Conservation (phyloP, 2,888 invertebrate genomes). For the Polyommatus icarus region DNA sequence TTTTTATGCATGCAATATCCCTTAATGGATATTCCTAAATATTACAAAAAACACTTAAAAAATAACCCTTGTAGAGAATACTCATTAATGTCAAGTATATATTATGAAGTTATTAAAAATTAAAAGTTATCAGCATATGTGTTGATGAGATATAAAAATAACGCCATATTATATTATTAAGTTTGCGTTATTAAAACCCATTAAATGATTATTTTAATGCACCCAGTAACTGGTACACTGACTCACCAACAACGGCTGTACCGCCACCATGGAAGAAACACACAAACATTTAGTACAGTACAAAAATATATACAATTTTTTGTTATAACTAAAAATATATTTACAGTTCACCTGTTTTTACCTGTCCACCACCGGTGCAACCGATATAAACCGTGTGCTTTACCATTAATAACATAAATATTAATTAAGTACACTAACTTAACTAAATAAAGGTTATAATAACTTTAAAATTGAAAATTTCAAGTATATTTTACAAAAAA, state of each 20-base stretch:
- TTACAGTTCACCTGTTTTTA: background rate
- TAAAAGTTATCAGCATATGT: background rate
- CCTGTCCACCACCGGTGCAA: constrained; percentile 16
- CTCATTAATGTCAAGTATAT: too few species aligned
- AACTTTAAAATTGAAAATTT: background rate
- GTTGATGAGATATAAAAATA: background rate
- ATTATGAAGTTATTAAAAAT: background rate
- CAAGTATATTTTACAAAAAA: too few species aligned
- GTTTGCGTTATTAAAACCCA: constrained; percentile 17
- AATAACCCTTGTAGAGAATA: background rate
- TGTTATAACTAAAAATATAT: background rate
- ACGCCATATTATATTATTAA: background rate
- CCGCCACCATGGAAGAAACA: constrained; percentile 78
- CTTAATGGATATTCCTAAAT: too few species aligned
- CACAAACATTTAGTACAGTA: constrained; percentile 40
- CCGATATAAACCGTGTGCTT: background rate
- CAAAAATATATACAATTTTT: background rate
- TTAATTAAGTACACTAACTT: background rate
- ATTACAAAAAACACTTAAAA: background rate
- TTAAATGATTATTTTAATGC: constrained; percentile 35
- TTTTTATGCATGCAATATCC: too few species aligned
- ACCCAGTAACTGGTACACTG: constrained; percentile 49
- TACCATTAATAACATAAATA: constrained; percentile 6
- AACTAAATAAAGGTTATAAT: background rate
- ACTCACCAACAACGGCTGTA: constrained; percentile 69